Conservation (phyloP, 1,140 invertebrate genomes). For the Leptoteleia sp. region DNA sequence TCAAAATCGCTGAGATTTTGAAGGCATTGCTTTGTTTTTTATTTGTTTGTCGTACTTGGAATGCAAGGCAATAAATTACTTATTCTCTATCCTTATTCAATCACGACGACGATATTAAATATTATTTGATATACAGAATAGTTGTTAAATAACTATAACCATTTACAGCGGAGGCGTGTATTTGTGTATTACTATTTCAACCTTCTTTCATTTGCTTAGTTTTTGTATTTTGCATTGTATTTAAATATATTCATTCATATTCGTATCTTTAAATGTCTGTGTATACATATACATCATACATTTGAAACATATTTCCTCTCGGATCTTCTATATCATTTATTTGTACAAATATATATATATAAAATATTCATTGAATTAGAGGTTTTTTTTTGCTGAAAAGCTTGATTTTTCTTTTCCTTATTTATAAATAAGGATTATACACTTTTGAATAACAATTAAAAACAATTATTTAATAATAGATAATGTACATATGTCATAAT, state of each 20-base stretch:
- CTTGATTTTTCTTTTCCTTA: constrained; percentile 29
- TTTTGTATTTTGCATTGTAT: constrained; percentile 52
- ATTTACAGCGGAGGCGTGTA: constrained; percentile 73
- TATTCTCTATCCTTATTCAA: constrained; percentile 71
- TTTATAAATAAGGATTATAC: constrained; percentile 1
- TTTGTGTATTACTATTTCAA: constrained; percentile 22
- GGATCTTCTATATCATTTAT: constrained; percentile 66
- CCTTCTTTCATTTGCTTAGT: constrained; percentile 1
- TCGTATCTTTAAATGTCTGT: constrained; percentile 42
- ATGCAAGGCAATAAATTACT: constrained; percentile 79
- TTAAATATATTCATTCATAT: constrained; percentile 61
- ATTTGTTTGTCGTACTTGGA: constrained; percentile 68
- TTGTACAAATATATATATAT: constrained; percentile 79
- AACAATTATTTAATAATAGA: constrained; percentile 8
- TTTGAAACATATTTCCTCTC: constrained; percentile 65
- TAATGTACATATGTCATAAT: constrained; percentile 10
- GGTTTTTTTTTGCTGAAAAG: constrained; percentile 55
- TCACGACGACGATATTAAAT: constrained; percentile 74
- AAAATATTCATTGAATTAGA: constrained; percentile 75
- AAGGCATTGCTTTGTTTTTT: constrained; percentile 46
- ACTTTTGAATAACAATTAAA: constrained; percentile 27
- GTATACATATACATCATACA: constrained; percentile 61
- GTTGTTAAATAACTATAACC: constrained; percentile 76
- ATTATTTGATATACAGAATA: constrained; percentile 75
- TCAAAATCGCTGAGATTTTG: constrained; percentile 29